A percentile compares a stretch with the other conserved stretches of the same genome.
Conservation (phyloP, 1,140 invertebrate genomes). For the Penaeus vannamei region DNA sequence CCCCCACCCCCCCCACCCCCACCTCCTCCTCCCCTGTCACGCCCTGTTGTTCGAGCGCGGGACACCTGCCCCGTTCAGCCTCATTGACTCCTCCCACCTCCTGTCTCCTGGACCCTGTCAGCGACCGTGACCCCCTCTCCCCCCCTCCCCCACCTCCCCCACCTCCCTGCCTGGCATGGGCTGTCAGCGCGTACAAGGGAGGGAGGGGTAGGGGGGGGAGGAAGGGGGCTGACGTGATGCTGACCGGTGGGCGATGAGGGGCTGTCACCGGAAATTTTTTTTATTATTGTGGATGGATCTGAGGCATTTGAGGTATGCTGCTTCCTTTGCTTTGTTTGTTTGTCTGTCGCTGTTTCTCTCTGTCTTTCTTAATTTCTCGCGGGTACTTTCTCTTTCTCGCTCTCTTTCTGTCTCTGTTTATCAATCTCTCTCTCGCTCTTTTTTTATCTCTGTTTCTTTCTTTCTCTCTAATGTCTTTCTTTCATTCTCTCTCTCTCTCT, state of each 20-base stretch:
- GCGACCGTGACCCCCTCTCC: not conserved
- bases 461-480: not conserved
- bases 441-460: not conserved
- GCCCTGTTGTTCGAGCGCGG: no score
- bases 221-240: not conserved
- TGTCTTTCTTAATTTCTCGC: not conserved
- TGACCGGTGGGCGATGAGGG: not conserved
- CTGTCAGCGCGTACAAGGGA: conserved; percentile 8
- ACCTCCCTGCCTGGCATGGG: not conserved
- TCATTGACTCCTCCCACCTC: no score
- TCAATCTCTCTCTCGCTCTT: not conserved
- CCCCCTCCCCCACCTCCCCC: not conserved
- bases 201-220: not conserved
- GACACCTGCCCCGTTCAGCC: no score
- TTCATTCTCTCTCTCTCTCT: no score
- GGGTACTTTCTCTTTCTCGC: not conserved
- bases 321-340: not conserved
- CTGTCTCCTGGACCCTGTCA: no score
- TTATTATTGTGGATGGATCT: not conserved
- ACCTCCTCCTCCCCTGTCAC: no score
- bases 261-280: not conserved
- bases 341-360: not conserved
- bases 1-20: no score
- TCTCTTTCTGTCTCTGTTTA: not conserved
- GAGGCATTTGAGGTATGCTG: not conserved